Evolutionary conservation across 2,113 vertebrate genomes (phyloP), one percentile per base, ranked within the genome.

Genomic region (Falcunculus frontatus): DNA sequence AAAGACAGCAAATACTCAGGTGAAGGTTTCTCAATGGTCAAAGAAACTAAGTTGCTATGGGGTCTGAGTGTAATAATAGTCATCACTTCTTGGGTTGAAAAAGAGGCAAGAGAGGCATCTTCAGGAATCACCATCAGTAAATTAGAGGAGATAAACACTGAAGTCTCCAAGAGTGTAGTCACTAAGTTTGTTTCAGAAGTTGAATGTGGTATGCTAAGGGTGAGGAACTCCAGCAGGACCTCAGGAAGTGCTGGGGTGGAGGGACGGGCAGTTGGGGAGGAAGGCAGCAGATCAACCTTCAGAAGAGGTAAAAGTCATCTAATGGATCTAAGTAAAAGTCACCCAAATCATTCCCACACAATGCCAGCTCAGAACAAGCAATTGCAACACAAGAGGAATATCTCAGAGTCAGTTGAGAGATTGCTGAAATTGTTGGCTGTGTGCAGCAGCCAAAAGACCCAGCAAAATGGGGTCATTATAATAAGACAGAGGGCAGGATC

Each of bases 241-340:
- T 91, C 63, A 30, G 23, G 25, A 88, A 96, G 30, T 19, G 46
- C 29, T 68, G 26, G 10, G 9, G 7, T 68, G 37, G 37, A 59
- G 21, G 16, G 35, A 33, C 5, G 5, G 16, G 10, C 16, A 4
- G 7, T 10, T 4, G 12, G 4, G 13, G 9, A 53, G 7, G 6
- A 68, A 42, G 16, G 22, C 41, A 39, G 42, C 21, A 57, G 50
- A 50, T 77, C 19, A 62, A 65, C 29, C 37, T 84, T 78, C 30
- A 46, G 55, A 77, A 60, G 6, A 59, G n/a, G 13, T 65, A 41
- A 27, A 73, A 86, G 22, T 10, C 17, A 33, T 67, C 37, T 49
- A 23, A 49, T 59, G 32, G 18, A 29, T 44, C n/a, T 33, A 35
- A 55, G 33, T 59, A 79, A 49, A 92, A 87, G 46, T 42, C 39